A percentile compares a stretch with the other conserved stretches of the same genome.
Evolutionary conservation across 2,888 invertebrate species (phyloP).

Genomic region (Mamestra brassicae): DNA sequence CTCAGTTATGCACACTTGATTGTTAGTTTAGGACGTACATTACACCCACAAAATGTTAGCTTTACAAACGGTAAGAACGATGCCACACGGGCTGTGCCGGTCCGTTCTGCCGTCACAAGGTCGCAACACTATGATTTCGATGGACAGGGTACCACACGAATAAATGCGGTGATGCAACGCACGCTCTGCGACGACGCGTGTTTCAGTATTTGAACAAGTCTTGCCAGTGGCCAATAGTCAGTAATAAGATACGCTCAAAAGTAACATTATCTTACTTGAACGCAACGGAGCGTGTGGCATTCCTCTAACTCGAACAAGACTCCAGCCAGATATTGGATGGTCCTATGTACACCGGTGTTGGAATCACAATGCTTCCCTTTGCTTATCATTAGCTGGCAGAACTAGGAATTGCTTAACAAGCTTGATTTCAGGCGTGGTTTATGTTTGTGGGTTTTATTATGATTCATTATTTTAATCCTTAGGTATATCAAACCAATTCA

Average conservation of each 20-base stretch:
- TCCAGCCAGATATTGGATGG: conserved; percentile 56
- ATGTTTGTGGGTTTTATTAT: not conserved
- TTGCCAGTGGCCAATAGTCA: no score
- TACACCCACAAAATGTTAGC: conserved; percentile 64
- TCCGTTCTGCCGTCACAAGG: no score
- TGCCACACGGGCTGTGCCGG: no score
- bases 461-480: not conserved
- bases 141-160: no score
- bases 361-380: conserved; percentile 35
- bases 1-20: conserved; percentile 66
- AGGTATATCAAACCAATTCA: not conserved
- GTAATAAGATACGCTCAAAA: no score
- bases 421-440: conserved; percentile 5
- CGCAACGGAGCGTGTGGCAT: no score
- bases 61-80: conserved; percentile 18
- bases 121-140: no score
- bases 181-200: no score
- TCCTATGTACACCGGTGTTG: conserved; percentile 62
- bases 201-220: no score
- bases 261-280: no score
- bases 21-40: conserved; percentile 74
- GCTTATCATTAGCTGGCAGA: conserved; percentile 47
- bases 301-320: conserved; percentile 59
- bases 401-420: conserved; percentile 42
- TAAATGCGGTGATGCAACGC: no score